Base-by-base conservation (phyloP, 2,113 vertebrate genomes). In the Gavia stellata region DNA sequence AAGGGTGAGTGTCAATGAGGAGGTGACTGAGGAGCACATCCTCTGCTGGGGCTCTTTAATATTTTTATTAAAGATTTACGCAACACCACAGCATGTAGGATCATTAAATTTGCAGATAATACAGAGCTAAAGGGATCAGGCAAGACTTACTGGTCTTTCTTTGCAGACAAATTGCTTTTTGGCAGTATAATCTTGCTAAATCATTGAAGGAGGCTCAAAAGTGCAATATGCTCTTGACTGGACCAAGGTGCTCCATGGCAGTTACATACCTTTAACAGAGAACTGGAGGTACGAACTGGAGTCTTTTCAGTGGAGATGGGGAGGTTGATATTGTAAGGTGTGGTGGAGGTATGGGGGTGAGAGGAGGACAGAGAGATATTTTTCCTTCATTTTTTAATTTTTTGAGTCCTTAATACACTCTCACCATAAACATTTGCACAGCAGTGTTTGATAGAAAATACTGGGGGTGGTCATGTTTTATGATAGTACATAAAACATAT, bases 61-160 rank as follows among this genome's bases (percentile, higher is more conserved):
- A 26, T 50, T 83, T 95, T 81, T 87, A 66, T 70, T 77, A 52
- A 85, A 88, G 83, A 85, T 90, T 84, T 91, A 78, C 3, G 0
- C 59, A 58, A 42, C n/a, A 19, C 3, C 0, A 0, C 70, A 77
- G 53, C 12, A 0, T 36, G 31, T 56, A 42, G 59, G 52, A 52
- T 83, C 86, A 77, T 94, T 92, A 91, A 49, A 91, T 90, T 68
- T 96, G 90, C 74, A 94, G 74, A 45, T 75, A 68, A 71, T 42
- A 71, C 38, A 92, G 77, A 92, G 70, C 73, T 87, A 24, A 67
- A 81, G 85, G 58, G 62, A 71, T 68, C 53, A 63, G 67, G 47
- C 63, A 62, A 78, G 83, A 47, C 71, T 75, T 44, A 29, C 24
- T 31, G 52, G 47, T 71, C 78, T 66, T 71, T 80, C 72, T 74